Percentiles rank a stretch among this genome's conserved stretches.
Evolutionary conservation across 2,113 vertebrate species (phyloP).

Genomic region (Lethenteron camtschaticum): DNA sequence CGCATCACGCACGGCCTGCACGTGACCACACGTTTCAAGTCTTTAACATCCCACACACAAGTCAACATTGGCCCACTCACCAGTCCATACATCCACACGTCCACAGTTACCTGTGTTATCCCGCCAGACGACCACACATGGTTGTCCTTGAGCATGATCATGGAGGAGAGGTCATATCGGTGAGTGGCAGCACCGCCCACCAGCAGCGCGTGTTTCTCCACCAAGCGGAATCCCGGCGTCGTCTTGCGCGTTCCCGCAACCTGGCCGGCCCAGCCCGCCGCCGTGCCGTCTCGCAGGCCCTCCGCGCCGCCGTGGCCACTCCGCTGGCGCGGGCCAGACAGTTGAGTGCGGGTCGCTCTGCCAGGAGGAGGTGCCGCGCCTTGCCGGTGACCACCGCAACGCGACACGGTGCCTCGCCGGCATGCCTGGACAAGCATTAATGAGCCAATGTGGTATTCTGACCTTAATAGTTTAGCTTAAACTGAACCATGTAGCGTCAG

Average conservation of each 20-base stretch:
- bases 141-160: conserved; percentile 61
- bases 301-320: conserved; percentile 25
- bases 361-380: conserved; percentile 33
- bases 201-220: conserved; percentile 47
- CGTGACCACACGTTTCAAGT: not conserved
- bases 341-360: conserved; percentile 44
- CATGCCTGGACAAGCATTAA: not conserved
- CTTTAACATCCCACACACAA: not conserved
- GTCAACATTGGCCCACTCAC: not conserved
- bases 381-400: conserved; percentile 33
- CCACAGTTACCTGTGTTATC: conserved; percentile 26
- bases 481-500: too few species aligned
- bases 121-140: conserved; percentile 36
- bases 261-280: conserved; percentile 24
- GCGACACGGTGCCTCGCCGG: conserved; percentile 17
- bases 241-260: conserved; percentile 54
- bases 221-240: conserved; percentile 44
- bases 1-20: conserved; percentile 23
- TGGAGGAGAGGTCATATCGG: conserved; percentile 35
- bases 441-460: not conserved
- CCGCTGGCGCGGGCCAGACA: conserved; percentile 39
- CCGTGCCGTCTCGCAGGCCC: conserved; percentile 16
- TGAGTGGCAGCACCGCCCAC: conserved; percentile 35
- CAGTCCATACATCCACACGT: not conserved
- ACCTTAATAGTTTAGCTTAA: too few species aligned